Percentiles rank a stretch among this genome's conserved stretches.
These are phyloP conservation scores for Zaprionus vittiger DNA, from an alignment of 1,140 invertebrate genomes.

Conservation along the genomic window DNA sequence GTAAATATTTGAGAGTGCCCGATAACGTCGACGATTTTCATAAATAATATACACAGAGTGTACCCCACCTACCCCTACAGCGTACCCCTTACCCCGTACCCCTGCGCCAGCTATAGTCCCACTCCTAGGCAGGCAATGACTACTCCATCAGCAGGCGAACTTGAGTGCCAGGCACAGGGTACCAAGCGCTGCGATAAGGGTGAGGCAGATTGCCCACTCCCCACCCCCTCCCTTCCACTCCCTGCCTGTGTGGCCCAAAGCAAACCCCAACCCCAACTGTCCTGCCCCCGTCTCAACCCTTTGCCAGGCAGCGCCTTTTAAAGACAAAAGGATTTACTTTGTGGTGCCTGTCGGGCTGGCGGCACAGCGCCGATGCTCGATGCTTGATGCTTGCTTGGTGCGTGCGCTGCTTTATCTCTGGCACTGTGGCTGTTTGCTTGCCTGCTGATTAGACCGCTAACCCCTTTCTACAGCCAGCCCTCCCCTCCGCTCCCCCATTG, in stretches of 20 bases:
- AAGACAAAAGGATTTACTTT: slow-evolving; percentile 81
- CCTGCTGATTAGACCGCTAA: slow-evolving; percentile 75
- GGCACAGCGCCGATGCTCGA: slow-evolving; percentile 5
- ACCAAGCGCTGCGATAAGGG: slow-evolving; percentile 55
- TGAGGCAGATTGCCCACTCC: slow-evolving; percentile 32
- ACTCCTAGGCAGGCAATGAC: slow-evolving; percentile 15
- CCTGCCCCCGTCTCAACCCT: slow-evolving; percentile 9
- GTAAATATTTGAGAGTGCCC: slow-evolving; percentile 84
- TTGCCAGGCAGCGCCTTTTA: slow-evolving; percentile 52
- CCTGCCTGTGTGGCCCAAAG: slow-evolving; percentile 9
- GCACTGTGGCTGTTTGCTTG: slow-evolving; percentile 72
- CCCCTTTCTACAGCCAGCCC: not conserved
- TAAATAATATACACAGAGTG: slow-evolving; percentile 75
- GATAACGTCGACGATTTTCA: slow-evolving; percentile 84
- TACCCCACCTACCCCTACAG: not conserved
- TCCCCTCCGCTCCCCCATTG: not conserved
- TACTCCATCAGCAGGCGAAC: slow-evolving; percentile 42
- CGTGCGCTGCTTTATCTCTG: slow-evolving; percentile 65
- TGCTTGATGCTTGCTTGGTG: slow-evolving; percentile 10
- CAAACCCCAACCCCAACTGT: not conserved
- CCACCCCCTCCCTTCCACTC: not conserved
- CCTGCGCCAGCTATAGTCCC: not conserved
- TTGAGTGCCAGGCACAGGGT: slow-evolving; percentile 56
- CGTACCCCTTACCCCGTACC: not conserved
- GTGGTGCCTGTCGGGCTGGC: slow-evolving; percentile 27